Conservation (phyloP, 2,888 invertebrate species). For the Tribolium freemani region DNA sequence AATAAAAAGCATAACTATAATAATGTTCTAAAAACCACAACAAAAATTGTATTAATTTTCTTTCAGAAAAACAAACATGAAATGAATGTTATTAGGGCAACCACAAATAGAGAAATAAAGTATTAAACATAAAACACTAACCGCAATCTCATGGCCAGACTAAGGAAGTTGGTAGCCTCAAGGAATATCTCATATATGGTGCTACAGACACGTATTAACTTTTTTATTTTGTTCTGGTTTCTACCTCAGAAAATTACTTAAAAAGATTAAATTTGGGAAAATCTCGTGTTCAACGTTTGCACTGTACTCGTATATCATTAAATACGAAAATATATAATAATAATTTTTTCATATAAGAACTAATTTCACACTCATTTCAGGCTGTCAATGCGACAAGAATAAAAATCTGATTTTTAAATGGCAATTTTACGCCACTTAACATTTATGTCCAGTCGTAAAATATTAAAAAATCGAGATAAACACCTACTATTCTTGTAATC, state of each 20-base stretch:
- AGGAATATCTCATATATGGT: background rate
- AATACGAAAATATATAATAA: too few relatives aligned
- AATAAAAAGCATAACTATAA: background rate
- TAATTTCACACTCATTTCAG: background rate
- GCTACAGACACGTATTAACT: background rate
- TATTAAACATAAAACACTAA: background rate
- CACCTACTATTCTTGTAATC: background rate
- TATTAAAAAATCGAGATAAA: background rate
- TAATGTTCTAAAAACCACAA: slow-evolving; percentile 1
- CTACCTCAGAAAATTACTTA: background rate
- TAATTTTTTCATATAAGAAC: background rate
- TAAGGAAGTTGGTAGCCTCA: background rate
- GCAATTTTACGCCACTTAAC: background rate
- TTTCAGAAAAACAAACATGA: background rate
- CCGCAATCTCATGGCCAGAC: slow-evolving; percentile 4
- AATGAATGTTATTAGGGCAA: background rate
- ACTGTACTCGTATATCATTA: background rate
- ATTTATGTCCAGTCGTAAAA: background rate
- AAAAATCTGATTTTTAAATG: background rate
- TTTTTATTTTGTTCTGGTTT: background rate
- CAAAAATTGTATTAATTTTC: slow-evolving; percentile 10
- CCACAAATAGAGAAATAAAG: background rate
- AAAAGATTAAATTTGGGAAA: background rate
- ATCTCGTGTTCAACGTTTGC: background rate
- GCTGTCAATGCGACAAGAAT: background rate